A percentile compares a stretch with the other conserved stretches of the same genome.
Evolutionary conservation across 2,888 invertebrate genomes (phyloP).

Genomic region (Andrena haemorrhoa): DNA sequence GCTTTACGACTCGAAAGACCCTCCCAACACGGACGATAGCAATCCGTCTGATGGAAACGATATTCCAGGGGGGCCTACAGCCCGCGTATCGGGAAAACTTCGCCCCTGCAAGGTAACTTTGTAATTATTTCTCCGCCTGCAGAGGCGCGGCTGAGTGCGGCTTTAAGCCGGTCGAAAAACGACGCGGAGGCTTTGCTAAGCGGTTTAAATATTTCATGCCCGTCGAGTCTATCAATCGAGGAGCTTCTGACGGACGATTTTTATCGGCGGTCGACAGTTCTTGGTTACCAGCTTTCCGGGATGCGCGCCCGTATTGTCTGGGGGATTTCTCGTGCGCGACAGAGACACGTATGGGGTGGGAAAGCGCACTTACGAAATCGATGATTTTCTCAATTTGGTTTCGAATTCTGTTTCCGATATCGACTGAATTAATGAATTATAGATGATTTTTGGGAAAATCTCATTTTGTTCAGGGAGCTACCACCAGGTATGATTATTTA

Average conservation of each 20-base stretch:
- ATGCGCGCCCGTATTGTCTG: neutral
- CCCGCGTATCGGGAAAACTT: constrained; percentile 54
- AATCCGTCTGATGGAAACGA: constrained; percentile 61
- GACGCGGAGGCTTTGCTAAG: constrained; percentile 54
- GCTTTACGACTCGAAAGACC: constrained; percentile 58
- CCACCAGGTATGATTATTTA: no score
- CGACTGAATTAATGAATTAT: no score
- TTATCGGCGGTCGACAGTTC: constrained; percentile 24
- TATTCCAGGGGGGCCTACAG: constrained; percentile 35
- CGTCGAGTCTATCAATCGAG: constrained; percentile 58
- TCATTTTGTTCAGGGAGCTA: no score
- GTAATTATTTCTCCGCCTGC: constrained; percentile 56
- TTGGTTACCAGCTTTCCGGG: neutral
- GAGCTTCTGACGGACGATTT: constrained; percentile 46
- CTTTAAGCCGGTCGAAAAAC: constrained; percentile 45
- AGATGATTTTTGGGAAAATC: no score
- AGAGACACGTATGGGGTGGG: neutral
- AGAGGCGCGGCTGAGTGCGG: constrained; percentile 28
- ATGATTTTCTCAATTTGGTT: no score
- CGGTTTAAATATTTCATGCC: constrained; percentile 63
- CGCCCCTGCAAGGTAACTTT: constrained; percentile 45
- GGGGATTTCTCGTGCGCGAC: constrained; percentile 18
- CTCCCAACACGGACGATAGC: constrained; percentile 48
- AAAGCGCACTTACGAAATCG: neutral
- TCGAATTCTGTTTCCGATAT: no score